Percentiles rank a stretch among this genome's conserved stretches.
Evolutionary conservation across 1,140 invertebrate genomes (phyloP).

Genomic region (Magallana gigas): DNA sequence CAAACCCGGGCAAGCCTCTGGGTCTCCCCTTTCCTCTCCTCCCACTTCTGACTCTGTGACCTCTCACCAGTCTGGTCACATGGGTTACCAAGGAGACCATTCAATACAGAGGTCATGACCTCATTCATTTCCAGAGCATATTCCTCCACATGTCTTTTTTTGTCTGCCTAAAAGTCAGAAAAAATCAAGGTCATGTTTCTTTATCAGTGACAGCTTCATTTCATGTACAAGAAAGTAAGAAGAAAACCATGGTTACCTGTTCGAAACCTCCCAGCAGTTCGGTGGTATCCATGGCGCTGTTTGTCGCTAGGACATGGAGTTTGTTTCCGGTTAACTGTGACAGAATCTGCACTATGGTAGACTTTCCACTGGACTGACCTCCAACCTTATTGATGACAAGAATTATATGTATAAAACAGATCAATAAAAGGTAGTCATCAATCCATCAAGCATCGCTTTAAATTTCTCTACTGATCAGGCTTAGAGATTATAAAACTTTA

Average conservation of each 20-base stretch:
- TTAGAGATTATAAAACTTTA: no score
- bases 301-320: conserved; percentile 90
- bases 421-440: no score
- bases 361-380: conserved; percentile 89
- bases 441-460: no score
- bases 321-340: conserved; percentile 86
- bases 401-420: no score
- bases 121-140: conserved; percentile 74
- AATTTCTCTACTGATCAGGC: no score
- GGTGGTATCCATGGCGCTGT: conserved; percentile 95
- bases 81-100: conserved; percentile 28
- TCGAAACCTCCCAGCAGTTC: conserved; percentile 97
- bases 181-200: no score
- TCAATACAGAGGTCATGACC: conserved; percentile 48
- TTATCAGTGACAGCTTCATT: no score
- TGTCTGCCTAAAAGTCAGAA: conserved; percentile 83
- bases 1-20: not conserved
- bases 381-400: conserved; percentile 83
- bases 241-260: conserved; percentile 84
- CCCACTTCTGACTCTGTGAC: not conserved
- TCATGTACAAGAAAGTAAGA: not conserved
- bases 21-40: not conserved
- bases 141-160: conserved; percentile 86
- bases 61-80: not conserved
- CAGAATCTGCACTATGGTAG: conserved; percentile 87